A percentile compares a stretch with the other conserved stretches of the same genome.
phyloP scores from a whole-genome alignment of 2,797 vertebrate species.

The Lagocephalus sceleratus region DNA sequence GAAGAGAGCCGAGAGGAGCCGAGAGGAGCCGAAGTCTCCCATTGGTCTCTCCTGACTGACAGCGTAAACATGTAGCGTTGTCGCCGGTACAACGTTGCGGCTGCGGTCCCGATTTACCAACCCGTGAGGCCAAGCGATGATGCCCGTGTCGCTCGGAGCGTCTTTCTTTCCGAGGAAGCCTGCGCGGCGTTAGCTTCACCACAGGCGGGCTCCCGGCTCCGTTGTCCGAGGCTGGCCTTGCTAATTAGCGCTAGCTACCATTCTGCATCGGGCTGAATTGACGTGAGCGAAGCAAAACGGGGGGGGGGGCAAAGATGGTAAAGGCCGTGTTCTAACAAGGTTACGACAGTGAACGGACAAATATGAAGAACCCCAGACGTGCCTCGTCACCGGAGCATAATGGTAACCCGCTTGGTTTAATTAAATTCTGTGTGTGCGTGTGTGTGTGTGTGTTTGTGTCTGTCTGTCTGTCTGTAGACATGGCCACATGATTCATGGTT shows the following conservation, averaged over 20 bases:
- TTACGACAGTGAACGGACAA: conserved; percentile 21
- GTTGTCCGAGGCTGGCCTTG: conserved; percentile 36
- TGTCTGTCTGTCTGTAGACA: not conserved
- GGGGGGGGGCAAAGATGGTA: conserved; percentile 34
- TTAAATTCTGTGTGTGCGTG: not conserved
- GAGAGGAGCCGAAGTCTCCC: conserved; percentile 18
- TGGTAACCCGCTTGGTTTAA: not conserved
- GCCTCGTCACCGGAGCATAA: conserved; percentile 64
- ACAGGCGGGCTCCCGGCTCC: conserved; percentile 31
- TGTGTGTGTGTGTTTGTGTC: not conserved
- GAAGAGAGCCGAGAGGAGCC: too few relatives aligned
- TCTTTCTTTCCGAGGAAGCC: not conserved
- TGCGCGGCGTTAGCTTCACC: conserved; percentile 16
- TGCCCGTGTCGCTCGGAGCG: conserved; percentile 10
- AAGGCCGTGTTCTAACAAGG: conserved; percentile 19
- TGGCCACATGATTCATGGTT: not conserved
- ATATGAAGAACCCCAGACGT: conserved; percentile 61
- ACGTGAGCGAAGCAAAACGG: conserved; percentile 19
- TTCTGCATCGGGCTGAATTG: conserved; percentile 17
- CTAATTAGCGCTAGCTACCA: conserved; percentile 41
- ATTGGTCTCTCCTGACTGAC: conserved; percentile 23
- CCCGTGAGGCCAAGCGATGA: not conserved
- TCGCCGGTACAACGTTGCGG: not conserved
- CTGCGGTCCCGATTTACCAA: not conserved
- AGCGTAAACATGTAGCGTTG: conserved; percentile 55